A percentile compares a stretch with the other conserved stretches of the same genome.
Evolutionary conservation across 2,797 vertebrate genomes (phyloP).

Genomic region (Brachyrhaphis roseni): DNA sequence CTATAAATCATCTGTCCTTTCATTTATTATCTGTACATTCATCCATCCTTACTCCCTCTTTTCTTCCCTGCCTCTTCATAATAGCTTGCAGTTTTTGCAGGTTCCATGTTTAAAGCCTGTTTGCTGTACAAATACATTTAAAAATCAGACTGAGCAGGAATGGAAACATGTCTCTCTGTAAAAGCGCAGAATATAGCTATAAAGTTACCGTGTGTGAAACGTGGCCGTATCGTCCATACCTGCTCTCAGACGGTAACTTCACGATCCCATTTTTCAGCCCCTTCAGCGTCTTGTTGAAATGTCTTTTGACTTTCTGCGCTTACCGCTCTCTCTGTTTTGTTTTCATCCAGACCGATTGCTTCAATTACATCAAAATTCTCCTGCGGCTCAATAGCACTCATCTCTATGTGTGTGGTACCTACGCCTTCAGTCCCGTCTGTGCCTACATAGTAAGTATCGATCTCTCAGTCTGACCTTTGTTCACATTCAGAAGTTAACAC

Average conservation of each 20-base stretch:
- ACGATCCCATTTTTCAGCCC: background rate
- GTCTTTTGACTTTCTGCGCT: constrained; percentile 14
- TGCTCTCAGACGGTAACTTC: background rate
- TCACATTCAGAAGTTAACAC: constrained; percentile 4
- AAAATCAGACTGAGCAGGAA: background rate
- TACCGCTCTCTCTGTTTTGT: constrained; percentile 23
- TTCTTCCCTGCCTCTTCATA: background rate
- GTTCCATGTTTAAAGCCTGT: background rate
- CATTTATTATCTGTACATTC: background rate
- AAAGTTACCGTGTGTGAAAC: background rate
- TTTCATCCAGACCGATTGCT: constrained; percentile 89
- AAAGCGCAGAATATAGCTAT: background rate
- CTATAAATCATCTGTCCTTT: background rate
- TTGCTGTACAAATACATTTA: background rate
- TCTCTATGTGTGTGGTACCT: constrained; percentile 91
- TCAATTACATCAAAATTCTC: constrained; percentile 96
- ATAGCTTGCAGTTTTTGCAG: background rate
- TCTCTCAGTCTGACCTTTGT: constrained; percentile 18
- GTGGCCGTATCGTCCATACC: fast-evolving
- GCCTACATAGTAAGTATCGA: constrained; percentile 88
- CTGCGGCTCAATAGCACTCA: constrained; percentile 90
- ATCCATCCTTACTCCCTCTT: background rate
- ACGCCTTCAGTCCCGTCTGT: constrained; percentile 92
- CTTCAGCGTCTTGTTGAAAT: background rate
- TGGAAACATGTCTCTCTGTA: background rate